Percentiles rank a stretch among this genome's conserved stretches.
phyloP scores from a whole-genome alignment of 2,888 invertebrate genomes.

The Cancer borealis region DNA sequence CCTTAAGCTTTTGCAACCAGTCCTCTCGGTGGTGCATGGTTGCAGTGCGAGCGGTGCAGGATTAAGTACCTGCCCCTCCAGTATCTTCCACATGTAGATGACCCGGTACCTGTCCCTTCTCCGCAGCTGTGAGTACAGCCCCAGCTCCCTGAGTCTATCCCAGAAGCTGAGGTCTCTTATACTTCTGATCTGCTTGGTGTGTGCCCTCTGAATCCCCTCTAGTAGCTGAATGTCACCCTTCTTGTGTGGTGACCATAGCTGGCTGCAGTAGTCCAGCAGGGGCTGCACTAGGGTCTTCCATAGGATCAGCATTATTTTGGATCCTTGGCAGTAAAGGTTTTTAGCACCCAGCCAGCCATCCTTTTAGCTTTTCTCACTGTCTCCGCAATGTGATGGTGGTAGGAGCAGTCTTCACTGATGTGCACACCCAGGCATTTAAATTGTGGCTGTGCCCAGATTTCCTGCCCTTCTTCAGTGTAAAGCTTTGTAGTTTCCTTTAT shows the following conservation, averaged over 20 bases:
- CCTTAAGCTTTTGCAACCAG: too few relatives aligned
- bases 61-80: neutral
- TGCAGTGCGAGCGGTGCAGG: too few relatives aligned
- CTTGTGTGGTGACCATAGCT: slow-evolving; percentile 55
- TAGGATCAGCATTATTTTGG: too few relatives aligned
- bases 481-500: too few relatives aligned
- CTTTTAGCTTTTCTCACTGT: slow-evolving; percentile 27
- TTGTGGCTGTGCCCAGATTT: neutral
- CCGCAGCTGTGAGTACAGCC: slow-evolving; percentile 27
- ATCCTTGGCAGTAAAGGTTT: too few relatives aligned
- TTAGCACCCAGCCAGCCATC: slow-evolving; percentile 44
- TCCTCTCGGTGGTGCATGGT: too few relatives aligned
- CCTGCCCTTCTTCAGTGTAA: neutral
- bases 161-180: slow-evolving; percentile 39
- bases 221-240: slow-evolving; percentile 39
- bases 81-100: neutral
- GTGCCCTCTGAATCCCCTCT: neutral
- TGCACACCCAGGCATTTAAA: too few relatives aligned
- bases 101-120: slow-evolving; percentile 48
- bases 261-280: neutral
- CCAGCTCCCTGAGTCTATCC: neutral
- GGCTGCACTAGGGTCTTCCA: too few relatives aligned
- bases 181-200: too few relatives aligned
- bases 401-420: too few relatives aligned
- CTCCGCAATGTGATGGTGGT: neutral